These are phyloP conservation scores for Drepana arcuata DNA, from an alignment of 1,140 invertebrate species.

Conservation along the genomic window DNA sequence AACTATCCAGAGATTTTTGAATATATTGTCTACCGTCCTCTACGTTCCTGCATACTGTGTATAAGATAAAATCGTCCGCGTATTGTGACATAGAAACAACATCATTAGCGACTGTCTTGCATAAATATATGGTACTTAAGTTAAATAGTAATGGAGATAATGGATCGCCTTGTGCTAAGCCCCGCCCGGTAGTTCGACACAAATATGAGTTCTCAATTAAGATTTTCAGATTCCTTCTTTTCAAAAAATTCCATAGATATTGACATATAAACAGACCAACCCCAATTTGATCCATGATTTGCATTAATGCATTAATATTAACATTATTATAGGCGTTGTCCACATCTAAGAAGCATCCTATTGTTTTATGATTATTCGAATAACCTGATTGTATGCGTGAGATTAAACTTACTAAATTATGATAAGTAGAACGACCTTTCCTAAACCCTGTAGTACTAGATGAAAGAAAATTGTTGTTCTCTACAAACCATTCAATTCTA, in stretches of 20 bases:
- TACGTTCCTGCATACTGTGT: neutral
- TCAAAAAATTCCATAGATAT: neutral
- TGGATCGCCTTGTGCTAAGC: neutral
- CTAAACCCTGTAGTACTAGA: neutral
- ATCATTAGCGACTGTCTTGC: neutral
- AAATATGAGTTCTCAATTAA: neutral
- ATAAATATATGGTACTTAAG: neutral
- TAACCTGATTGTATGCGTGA: neutral
- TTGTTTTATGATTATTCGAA: neutral
- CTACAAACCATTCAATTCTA: neutral
- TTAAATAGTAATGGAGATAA: constrained; percentile 1
- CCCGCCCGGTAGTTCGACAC: neutral
- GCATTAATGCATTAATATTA: neutral
- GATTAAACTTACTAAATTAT: neutral
- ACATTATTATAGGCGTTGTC: constrained; percentile 5
- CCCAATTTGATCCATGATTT: neutral
- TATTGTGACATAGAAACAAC: neutral
- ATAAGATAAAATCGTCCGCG: neutral
- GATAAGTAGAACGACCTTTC: neutral
- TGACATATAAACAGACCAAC: neutral
- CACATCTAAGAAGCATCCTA: neutral
- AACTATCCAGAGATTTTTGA: neutral
- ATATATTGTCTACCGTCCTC: neutral
- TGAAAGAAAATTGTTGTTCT: neutral
- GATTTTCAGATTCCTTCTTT: neutral